These are phyloP conservation scores for Platysternon megacephalum DNA, from an alignment of 2,113 vertebrate genomes.

Conservation along the genomic window DNA sequence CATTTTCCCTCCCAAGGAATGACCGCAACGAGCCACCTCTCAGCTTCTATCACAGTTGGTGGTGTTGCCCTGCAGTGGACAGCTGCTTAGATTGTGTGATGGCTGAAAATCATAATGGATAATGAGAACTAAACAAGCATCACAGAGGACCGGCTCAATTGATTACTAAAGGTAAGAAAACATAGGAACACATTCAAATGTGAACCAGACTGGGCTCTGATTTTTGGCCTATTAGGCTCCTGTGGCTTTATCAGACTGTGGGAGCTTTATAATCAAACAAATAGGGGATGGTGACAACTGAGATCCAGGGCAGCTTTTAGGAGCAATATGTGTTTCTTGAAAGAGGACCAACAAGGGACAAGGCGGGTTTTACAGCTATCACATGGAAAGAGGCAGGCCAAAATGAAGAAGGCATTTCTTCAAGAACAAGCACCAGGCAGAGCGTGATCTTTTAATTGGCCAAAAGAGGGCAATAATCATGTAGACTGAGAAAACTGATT, in stretches of 20 bases:
- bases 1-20: not conserved
- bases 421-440: not conserved
- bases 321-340: not conserved
- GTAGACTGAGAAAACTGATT: not conserved
- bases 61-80: not conserved
- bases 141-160: not conserved
- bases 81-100: not conserved
- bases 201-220: not conserved
- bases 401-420: not conserved
- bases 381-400: not conserved
- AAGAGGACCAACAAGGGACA: not conserved
- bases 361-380: no score
- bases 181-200: not conserved
- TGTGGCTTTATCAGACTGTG: not conserved
- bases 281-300: not conserved
- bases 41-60: not conserved
- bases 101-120: not conserved
- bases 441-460: not conserved
- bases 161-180: not conserved
- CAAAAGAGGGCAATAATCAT: not conserved
- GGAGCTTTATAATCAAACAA: not conserved
- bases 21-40: not conserved
- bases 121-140: not conserved
- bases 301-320: not conserved
- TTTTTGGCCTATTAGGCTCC: conserved; percentile 6